Base-by-base conservation (phyloP, 2,888 invertebrate species). In the Gari tellinella region DNA sequence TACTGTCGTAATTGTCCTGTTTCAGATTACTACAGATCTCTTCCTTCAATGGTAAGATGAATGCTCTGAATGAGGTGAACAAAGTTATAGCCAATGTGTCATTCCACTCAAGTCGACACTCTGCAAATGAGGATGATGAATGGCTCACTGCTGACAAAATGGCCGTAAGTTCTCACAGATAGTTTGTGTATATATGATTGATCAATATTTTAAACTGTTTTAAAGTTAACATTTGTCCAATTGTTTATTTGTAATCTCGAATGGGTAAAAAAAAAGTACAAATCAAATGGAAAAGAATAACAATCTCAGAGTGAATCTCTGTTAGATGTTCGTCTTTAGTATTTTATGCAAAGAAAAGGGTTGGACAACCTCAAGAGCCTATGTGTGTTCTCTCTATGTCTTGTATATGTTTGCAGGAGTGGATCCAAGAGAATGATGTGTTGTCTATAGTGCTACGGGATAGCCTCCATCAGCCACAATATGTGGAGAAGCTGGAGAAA, bases 41-140 rank as follows among this genome's bases (percentile, higher is more conserved):
- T 25, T 98, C 98, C 61, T 99, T 99, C 92, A 99, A 98, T 93
- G 98, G 99, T 41, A 99, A 99, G 94, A 99, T 99, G 99, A 98
- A 98, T 89, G 99, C 99, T 23, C 93, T 99, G 79, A 98, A 99
- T 92, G 99, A 99, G 94, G 97, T 99, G 68, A 99, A 99, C 93
- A 98, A 99, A 94, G 96, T 99, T 56, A 90, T 92, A 40, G 96
- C 96, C 69, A 96, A 96, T 87, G 97, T 98, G 70, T 95, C 96
- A 65, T 97, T 97, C 91, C 97, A 97, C 92, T 96, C 97, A 7
- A 97, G 90, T 83, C 86, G 90, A 57, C 92, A 91, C 77, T 85
- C 87, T 15, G 89, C 88, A 66, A 72, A 85, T 53, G 90, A 91
- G 75, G 94, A 95, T 49, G 96, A 96, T 84, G 96, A 97, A 90